Conservation (phyloP, 2,797 vertebrate genomes). For the Sebastes goodei region DNA sequence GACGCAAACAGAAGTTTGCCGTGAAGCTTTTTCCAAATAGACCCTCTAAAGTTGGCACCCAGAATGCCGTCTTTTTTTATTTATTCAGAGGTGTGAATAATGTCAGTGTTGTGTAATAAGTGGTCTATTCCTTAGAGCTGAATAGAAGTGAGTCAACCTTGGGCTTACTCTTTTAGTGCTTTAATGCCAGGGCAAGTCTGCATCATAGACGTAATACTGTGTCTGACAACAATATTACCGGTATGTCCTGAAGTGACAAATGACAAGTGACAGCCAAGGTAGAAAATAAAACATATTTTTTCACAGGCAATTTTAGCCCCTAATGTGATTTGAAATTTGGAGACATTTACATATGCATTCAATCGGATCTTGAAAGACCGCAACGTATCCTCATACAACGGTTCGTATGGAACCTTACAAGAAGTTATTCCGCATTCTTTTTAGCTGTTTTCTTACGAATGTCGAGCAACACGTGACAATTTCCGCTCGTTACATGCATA, state of each 20-base stretch:
- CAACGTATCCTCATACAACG: no score
- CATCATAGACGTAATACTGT: background rate
- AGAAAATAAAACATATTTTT: no score
- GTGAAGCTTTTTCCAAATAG: slow-evolving; percentile 25
- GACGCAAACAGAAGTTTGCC: slow-evolving; percentile 24
- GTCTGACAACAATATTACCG: background rate
- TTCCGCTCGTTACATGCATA: no score
- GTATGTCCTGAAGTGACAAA: background rate
- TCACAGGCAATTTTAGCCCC: no score
- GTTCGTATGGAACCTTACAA: no score
- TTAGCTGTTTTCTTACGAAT: no score
- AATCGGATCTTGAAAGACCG: no score
- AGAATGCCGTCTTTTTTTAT: background rate
- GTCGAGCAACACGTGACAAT: no score
- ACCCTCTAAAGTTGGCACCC: slow-evolving; percentile 12
- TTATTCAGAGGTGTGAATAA: slow-evolving; percentile 44
- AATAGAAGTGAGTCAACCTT: background rate
- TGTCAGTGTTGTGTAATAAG: slow-evolving; percentile 31
- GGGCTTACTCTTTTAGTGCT: background rate
- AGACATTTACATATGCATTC: no score
- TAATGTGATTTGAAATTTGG: no score
- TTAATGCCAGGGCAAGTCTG: background rate
- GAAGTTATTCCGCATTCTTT: no score
- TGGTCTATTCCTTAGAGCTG: slow-evolving; percentile 4
- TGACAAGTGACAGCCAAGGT: no score